Percentiles rank a stretch among this genome's conserved stretches.
Evolutionary conservation across 1,140 invertebrate species (phyloP).

Genomic region (Hestina assimilis): DNA sequence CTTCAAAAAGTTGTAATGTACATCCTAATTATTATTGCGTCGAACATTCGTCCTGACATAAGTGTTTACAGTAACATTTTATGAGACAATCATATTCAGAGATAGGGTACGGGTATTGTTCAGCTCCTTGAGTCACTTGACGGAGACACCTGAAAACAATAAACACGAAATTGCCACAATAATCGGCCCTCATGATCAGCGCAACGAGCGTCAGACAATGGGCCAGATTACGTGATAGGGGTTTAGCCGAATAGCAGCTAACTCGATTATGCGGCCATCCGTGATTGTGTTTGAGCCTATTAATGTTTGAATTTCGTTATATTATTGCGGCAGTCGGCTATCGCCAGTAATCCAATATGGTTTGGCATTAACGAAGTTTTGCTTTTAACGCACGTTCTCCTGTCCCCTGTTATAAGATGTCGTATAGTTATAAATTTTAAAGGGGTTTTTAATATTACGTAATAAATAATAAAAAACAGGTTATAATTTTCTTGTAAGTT

Average conservation of each 20-base stretch:
- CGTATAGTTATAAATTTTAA: not conserved
- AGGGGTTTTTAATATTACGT: no score
- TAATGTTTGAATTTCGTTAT: slow-evolving; percentile 77
- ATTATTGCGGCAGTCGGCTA: slow-evolving; percentile 62
- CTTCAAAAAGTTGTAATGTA: no score
- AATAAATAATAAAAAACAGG: no score
- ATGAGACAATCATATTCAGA: slow-evolving; percentile 34
- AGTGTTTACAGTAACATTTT: slow-evolving; percentile 42
- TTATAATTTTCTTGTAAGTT: no score
- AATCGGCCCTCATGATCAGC: slow-evolving; percentile 72
- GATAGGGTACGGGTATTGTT: slow-evolving; percentile 43
- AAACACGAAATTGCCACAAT: slow-evolving; percentile 75
- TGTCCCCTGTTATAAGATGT: not conserved
- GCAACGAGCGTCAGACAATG: slow-evolving; percentile 69
- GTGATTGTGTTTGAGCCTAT: slow-evolving; percentile 75
- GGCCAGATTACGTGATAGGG: slow-evolving; percentile 71
- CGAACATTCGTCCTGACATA: not conserved
- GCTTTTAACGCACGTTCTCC: slow-evolving; percentile 19
- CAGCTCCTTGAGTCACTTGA: slow-evolving; percentile 49
- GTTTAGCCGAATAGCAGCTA: slow-evolving; percentile 72
- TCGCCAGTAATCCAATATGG: slow-evolving; percentile 66
- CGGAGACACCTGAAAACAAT: slow-evolving; percentile 74
- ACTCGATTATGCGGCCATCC: slow-evolving; percentile 75
- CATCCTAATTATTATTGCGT: not conserved
- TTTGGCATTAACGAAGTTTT: slow-evolving; percentile 56